Evolutionary conservation across 2,888 invertebrate species (phyloP).

Genomic region (Petrolisthes cinctipes): DNA sequence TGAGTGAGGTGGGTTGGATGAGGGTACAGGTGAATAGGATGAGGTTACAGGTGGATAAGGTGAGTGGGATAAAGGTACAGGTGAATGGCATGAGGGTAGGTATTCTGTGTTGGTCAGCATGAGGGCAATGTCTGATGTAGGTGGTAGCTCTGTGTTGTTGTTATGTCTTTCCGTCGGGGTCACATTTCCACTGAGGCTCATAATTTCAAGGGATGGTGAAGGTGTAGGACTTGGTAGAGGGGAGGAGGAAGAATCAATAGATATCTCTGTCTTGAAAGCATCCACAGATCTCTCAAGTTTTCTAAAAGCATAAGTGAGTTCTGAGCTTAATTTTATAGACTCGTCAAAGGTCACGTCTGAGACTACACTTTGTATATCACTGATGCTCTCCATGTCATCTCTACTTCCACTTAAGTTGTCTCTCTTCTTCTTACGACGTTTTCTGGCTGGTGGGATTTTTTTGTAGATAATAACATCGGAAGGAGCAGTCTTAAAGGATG

Average conservation of each 20-base stretch:
- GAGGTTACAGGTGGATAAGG: too few relatives aligned
- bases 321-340: slow-evolving; percentile 41
- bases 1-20: too few relatives aligned
- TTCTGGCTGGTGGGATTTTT: slow-evolving; percentile 49
- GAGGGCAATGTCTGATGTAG: slow-evolving; percentile 15
- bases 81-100: too few relatives aligned
- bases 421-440: slow-evolving; percentile 19
- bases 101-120: slow-evolving; percentile 5
- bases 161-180: slow-evolving; percentile 14
- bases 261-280: slow-evolving; percentile 42
- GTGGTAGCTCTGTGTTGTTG: background rate
- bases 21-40: too few relatives aligned
- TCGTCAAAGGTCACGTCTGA: slow-evolving; percentile 48
- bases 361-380: slow-evolving; percentile 33
- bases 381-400: slow-evolving; percentile 24
- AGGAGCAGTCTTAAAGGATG: slow-evolving; percentile 46
- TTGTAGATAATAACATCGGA: slow-evolving; percentile 50
- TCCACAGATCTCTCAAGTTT: slow-evolving; percentile 48
- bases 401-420: slow-evolving; percentile 16
- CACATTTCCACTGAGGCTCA: slow-evolving; percentile 35
- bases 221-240: slow-evolving; percentile 26
- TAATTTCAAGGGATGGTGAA: slow-evolving; percentile 20
- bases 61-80: too few relatives aligned
- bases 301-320: slow-evolving; percentile 48
- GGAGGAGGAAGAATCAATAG: slow-evolving; percentile 27